Evolutionary conservation across 2,797 vertebrate genomes (phyloP).

Genomic region (Channa striata): DNA sequence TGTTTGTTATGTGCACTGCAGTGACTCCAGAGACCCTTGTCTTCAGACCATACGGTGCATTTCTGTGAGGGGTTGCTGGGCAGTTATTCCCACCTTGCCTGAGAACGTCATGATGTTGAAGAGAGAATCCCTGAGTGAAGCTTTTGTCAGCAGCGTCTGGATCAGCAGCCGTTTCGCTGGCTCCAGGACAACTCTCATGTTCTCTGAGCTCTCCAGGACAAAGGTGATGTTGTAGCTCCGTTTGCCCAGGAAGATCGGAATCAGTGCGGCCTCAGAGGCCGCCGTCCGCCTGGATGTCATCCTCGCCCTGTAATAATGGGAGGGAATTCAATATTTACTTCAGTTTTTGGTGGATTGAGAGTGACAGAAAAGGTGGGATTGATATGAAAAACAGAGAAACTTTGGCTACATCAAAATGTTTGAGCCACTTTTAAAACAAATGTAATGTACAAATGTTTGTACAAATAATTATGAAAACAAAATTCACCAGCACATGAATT

Average conservation of each 20-base stretch:
- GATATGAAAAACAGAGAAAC: too few relatives aligned
- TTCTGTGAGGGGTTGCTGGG: too few relatives aligned
- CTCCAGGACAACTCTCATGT: constrained; percentile 63
- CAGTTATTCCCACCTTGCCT: constrained; percentile 66
- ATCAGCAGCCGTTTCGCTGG: constrained; percentile 77
- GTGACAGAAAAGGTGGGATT: too few relatives aligned
- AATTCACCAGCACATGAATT: too few relatives aligned
- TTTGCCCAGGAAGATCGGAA: constrained; percentile 68
- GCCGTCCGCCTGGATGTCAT: constrained; percentile 34
- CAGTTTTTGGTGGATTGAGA: too few relatives aligned
- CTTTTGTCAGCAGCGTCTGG: constrained; percentile 76
- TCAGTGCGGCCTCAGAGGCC: constrained; percentile 44
- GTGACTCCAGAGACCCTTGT: too few relatives aligned
- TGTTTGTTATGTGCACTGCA: neutral
- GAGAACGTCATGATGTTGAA: constrained; percentile 82
- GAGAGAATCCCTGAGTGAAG: constrained; percentile 72
- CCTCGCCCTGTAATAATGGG: neutral
- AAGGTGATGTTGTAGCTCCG: constrained; percentile 70
- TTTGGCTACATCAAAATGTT: too few relatives aligned
- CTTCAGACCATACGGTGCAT: too few relatives aligned
- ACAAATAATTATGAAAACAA: too few relatives aligned
- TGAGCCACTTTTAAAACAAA: too few relatives aligned
- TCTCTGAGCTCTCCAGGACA: constrained; percentile 75
- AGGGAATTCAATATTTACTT: too few relatives aligned
- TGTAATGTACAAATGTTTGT: too few relatives aligned